Evolutionary conservation across 2,797 vertebrate species (phyloP).

Genomic region (Nyctibius grandis): DNA sequence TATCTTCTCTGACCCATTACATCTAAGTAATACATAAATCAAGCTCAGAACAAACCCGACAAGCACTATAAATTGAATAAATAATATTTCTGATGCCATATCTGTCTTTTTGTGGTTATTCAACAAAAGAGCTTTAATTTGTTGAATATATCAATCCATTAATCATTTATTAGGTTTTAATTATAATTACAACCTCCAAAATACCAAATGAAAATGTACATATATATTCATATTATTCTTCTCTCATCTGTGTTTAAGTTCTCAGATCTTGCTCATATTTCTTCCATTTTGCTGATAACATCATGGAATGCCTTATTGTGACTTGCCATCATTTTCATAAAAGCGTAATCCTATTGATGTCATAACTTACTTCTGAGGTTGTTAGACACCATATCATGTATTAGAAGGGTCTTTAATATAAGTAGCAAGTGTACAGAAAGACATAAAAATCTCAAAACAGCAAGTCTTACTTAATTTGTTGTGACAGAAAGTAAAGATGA

Average conservation of each 20-base stretch:
- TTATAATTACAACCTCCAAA: neutral
- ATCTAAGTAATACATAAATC: neutral
- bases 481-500: slow-evolving; percentile 28
- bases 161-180: neutral
- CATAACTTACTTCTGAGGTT: slow-evolving; percentile 25
- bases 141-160: neutral
- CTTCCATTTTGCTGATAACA: neutral
- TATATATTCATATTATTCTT: neutral
- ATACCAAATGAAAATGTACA: neutral
- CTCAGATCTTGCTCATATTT: neutral
- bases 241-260: neutral
- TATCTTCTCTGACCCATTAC: neutral
- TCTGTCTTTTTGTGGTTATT: neutral
- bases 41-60: neutral
- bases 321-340: neutral
- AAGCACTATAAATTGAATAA: neutral
- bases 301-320: neutral
- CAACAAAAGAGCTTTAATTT: neutral
- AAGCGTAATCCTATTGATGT: slow-evolving; percentile 28
- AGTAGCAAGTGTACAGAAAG: neutral
- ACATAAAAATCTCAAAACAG: slow-evolving; percentile 30
- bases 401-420: slow-evolving; percentile 3
- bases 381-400: neutral
- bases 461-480: slow-evolving; percentile 44
- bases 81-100: neutral